Conservation (phyloP, 2,888 invertebrate species). For the Shargacucullia verbasci region DNA sequence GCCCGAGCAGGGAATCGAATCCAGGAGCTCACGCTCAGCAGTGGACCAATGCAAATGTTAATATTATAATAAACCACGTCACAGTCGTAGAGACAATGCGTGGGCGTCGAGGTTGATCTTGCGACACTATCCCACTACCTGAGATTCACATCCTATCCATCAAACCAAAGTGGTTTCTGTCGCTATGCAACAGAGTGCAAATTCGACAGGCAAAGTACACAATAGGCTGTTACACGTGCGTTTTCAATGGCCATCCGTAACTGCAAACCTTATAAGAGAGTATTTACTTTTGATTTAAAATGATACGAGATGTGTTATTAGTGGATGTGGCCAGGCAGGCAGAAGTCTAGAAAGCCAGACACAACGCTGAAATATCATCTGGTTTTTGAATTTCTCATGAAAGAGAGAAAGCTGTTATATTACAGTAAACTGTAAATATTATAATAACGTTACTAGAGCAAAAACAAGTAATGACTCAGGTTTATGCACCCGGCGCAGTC, state of each 20-base stretch:
- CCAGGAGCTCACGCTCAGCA: no score
- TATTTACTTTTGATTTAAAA: constrained; percentile 30
- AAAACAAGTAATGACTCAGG: constrained; percentile 11
- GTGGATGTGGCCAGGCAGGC: not conserved
- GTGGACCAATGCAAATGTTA: constrained; percentile 14
- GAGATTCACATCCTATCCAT: constrained; percentile 43
- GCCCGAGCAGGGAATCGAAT: no score
- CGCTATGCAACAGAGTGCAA: constrained; percentile 30
- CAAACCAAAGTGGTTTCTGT: constrained; percentile 30
- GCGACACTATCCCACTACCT: constrained; percentile 58
- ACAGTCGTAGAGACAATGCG: constrained; percentile 57
- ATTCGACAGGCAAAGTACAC: constrained; percentile 42
- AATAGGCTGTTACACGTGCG: constrained; percentile 61
- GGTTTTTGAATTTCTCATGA: not conserved
- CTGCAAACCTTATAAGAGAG: constrained; percentile 36
- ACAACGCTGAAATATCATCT: no score
- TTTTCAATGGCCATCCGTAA: constrained; percentile 48
- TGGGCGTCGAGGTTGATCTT: constrained; percentile 62
- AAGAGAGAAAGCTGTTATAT: constrained; percentile 1
- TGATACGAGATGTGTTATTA: constrained; percentile 8
- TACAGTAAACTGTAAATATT: not conserved
- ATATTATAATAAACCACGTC: constrained; percentile 42
- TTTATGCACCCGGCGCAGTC: not conserved
- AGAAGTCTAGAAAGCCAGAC: no score
- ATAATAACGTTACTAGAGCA: constrained; percentile 5